These are phyloP conservation scores for Orestias chungarensis DNA, from an alignment of 2,797 vertebrate species.

Conservation along the genomic window DNA sequence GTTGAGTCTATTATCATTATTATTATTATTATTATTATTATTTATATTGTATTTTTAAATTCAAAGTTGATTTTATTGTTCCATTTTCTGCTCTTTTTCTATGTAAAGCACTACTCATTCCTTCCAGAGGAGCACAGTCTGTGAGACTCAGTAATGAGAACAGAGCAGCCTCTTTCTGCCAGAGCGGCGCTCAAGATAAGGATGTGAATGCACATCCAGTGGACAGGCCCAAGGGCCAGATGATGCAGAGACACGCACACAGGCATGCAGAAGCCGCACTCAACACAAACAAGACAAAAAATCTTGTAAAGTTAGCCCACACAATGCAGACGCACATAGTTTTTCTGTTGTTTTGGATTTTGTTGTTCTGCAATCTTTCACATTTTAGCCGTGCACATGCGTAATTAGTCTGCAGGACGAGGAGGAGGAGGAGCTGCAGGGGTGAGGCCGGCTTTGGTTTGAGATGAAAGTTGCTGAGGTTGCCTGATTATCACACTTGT, in stretches of 20 bases:
- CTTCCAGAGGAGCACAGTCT: slow-evolving; percentile 44
- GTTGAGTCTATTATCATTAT: no score
- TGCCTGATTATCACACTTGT: slow-evolving; percentile 36
- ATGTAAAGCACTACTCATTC: no score
- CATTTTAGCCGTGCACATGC: slow-evolving; percentile 1
- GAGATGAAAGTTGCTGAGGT: slow-evolving; percentile 45
- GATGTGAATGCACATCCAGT: slow-evolving; percentile 39
- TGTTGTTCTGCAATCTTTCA: slow-evolving; percentile 16
- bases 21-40: no score
- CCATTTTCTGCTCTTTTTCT: no score
- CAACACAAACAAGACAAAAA: slow-evolving; percentile 44
- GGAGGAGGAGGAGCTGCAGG: not conserved
- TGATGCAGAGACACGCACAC: slow-evolving; percentile 24
- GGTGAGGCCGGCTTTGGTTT: slow-evolving; percentile 9
- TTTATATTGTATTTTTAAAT: no score
- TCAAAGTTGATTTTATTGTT: no score
- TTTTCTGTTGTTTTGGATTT: no score
- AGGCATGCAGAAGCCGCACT: slow-evolving; percentile 10
- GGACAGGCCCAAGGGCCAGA: slow-evolving; percentile 43
- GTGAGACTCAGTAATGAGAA: slow-evolving; percentile 50
- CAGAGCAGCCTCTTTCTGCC: slow-evolving; percentile 70
- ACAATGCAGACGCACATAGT: slow-evolving; percentile 4
- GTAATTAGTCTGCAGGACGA: slow-evolving; percentile 12
- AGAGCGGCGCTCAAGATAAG: slow-evolving; percentile 48
- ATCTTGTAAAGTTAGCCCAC: slow-evolving; percentile 35